phyloP scores from a whole-genome alignment of 2,113 vertebrate genomes.

The Platichthys flesus region DNA sequence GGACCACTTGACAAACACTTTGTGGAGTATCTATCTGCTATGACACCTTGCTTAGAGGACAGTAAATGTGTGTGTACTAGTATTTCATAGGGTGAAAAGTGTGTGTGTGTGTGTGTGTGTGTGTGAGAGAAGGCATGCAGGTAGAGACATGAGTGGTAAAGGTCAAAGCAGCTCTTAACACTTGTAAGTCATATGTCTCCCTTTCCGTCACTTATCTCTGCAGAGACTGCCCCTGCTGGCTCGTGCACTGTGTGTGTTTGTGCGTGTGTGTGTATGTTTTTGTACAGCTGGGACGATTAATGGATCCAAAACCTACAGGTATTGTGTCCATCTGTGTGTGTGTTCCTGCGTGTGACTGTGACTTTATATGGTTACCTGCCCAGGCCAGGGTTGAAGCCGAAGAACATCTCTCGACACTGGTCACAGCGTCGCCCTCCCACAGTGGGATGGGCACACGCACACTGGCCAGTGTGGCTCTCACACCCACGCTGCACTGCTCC shows the following conservation, averaged over 20 bases:
- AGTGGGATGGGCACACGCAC: conserved; percentile 84
- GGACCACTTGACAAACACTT: conserved; percentile 48
- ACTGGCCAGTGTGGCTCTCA: conserved; percentile 84
- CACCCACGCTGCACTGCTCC: conserved; percentile 84
- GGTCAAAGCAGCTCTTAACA: conserved; percentile 72
- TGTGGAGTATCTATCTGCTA: conserved; percentile 51
- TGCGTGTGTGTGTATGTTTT: not conserved
- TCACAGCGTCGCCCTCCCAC: conserved; percentile 86
- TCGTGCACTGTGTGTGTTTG: conserved; percentile 11
- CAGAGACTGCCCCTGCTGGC: conserved; percentile 45
- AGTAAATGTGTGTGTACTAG: not conserved
- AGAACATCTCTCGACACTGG: conserved; percentile 85
- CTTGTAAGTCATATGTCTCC: conserved; percentile 64
- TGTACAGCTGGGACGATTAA: conserved; percentile 18
- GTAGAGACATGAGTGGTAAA: conserved; percentile 60
- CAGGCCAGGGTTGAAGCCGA: conserved; percentile 86
- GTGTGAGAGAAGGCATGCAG: conserved; percentile 36
- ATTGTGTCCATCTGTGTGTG: not conserved
- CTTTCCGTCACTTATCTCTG: conserved; percentile 52
- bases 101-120: conserved; percentile 23
- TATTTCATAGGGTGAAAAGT: conserved; percentile 17
- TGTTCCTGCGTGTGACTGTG: not conserved
- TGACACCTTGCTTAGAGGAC: conserved; percentile 46
- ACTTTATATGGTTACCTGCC: conserved; percentile 84
- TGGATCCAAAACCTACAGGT: not conserved